These are phyloP conservation scores for Nothoprocta pentlandii DNA, from an alignment of 2,113 vertebrate species.

Conservation along the genomic window DNA sequence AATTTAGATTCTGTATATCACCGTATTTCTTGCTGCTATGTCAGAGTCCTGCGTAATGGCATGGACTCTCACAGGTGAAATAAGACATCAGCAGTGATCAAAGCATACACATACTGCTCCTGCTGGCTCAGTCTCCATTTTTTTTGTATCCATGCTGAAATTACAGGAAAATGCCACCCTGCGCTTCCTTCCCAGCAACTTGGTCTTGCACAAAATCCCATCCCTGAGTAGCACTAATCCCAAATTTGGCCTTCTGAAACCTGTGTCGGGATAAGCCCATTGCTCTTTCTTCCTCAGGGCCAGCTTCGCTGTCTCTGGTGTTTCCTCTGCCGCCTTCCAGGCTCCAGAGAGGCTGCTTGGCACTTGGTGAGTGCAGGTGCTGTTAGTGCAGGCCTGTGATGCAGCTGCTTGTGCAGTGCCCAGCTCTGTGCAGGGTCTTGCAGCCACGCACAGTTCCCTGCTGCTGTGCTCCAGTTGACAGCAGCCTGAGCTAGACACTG, in stretches of 20 bases:
- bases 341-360: neutral
- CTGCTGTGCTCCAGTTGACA: neutral
- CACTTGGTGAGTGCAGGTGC: neutral
- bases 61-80: neutral
- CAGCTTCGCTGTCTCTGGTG: neutral
- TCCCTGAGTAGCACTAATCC: neutral
- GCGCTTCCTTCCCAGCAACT: neutral
- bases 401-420: neutral
- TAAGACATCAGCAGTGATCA: neutral
- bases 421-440: neutral
- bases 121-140: neutral
- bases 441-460: neutral
- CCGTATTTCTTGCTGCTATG: neutral
- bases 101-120: neutral
- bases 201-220: neutral
- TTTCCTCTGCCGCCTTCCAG: neutral
- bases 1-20: neutral
- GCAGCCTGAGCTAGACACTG: neutral
- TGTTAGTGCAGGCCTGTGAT: neutral
- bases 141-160: neutral
- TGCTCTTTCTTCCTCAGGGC: neutral
- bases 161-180: neutral
- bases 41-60: neutral
- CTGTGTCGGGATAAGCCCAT: neutral
- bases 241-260: neutral